These are phyloP conservation scores for Drosophila merina DNA, from an alignment of 2,888 invertebrate genomes.

Conservation along the genomic window DNA sequence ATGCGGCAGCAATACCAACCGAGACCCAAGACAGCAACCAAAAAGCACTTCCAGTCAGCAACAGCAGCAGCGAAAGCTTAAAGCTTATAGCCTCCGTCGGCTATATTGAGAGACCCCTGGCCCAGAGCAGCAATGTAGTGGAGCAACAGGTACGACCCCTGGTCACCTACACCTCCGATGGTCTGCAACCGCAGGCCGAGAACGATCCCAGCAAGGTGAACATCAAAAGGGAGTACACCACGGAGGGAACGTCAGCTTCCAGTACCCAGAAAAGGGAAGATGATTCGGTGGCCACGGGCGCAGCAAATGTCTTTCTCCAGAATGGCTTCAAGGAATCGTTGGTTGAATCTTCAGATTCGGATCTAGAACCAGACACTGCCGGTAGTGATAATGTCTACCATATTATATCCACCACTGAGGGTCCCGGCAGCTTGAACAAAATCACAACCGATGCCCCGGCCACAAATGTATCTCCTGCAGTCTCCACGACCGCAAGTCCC, in stretches of 20 bases:
- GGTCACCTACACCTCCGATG: conserved; percentile 57
- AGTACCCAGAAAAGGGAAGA: conserved; percentile 9
- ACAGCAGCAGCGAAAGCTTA: conserved; percentile 72
- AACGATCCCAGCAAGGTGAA: conserved; percentile 80
- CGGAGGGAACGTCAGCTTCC: conserved; percentile 52
- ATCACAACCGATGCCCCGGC: conserved; percentile 15
- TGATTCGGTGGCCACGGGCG: neutral
- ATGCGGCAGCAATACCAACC: conserved; percentile 11
- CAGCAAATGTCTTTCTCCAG: conserved; percentile 40
- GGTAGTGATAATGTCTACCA: conserved; percentile 81
- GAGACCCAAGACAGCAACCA: conserved; percentile 64
- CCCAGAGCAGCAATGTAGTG: conserved; percentile 22
- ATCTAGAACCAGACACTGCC: conserved; percentile 80
- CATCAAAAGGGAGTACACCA: conserved; percentile 80
- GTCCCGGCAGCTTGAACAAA: conserved; percentile 54
- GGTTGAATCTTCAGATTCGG: conserved; percentile 54
- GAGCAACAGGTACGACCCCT: conserved; percentile 47
- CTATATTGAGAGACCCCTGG: conserved; percentile 57
- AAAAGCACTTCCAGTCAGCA: conserved; percentile 59
- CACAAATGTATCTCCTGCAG: neutral
- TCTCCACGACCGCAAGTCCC: conserved; percentile 14
- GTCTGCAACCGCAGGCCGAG: conserved; percentile 59
- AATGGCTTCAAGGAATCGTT: conserved; percentile 50
- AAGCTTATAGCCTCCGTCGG: conserved; percentile 79
- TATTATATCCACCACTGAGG: conserved; percentile 79